A percentile compares a stretch with the other conserved stretches of the same genome.
Evolutionary conservation across 2,888 invertebrate genomes (phyloP).

Genomic region (Acronicta psi): DNA sequence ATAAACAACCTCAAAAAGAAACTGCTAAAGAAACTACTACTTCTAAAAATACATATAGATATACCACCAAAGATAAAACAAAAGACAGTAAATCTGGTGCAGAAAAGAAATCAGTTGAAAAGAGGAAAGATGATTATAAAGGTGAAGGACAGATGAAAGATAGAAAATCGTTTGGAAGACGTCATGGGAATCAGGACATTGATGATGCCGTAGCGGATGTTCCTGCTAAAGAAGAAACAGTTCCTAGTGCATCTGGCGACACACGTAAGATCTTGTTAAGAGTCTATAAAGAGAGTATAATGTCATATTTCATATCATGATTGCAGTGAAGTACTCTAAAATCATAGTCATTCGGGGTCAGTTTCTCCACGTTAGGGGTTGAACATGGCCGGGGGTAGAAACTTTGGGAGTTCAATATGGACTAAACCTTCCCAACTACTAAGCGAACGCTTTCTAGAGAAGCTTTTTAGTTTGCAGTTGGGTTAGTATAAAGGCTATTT

Average conservation of each 20-base stretch:
- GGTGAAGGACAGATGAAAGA: constrained; percentile 9
- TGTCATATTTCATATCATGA: no score
- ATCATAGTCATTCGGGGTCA: no score
- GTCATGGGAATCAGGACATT: constrained; percentile 3
- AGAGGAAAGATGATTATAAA: constrained; percentile 2
- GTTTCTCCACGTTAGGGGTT: no score
- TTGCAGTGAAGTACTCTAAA: no score
- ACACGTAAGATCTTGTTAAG: constrained; percentile 21
- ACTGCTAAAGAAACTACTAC: constrained; percentile 3
- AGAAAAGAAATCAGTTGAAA: constrained; percentile 10
- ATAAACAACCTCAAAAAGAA: constrained; percentile 15
- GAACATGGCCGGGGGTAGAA: no score
- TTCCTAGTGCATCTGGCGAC: constrained; percentile 13
- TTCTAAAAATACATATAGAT: constrained; percentile 9
- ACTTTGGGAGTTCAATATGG: no score
- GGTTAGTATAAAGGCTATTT: background rate
- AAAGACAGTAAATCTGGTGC: constrained; percentile 22
- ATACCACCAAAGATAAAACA: background rate
- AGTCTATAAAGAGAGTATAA: no score
- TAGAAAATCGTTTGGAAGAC: constrained; percentile 17
- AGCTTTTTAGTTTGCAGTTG: background rate
- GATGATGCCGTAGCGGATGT: background rate
- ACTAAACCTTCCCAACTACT: no score
- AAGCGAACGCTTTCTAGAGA: no score
- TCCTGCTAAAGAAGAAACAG: constrained; percentile 4